These are phyloP conservation scores for Lycaena phlaeas DNA, from an alignment of 2,888 invertebrate genomes.

Conservation along the genomic window DNA sequence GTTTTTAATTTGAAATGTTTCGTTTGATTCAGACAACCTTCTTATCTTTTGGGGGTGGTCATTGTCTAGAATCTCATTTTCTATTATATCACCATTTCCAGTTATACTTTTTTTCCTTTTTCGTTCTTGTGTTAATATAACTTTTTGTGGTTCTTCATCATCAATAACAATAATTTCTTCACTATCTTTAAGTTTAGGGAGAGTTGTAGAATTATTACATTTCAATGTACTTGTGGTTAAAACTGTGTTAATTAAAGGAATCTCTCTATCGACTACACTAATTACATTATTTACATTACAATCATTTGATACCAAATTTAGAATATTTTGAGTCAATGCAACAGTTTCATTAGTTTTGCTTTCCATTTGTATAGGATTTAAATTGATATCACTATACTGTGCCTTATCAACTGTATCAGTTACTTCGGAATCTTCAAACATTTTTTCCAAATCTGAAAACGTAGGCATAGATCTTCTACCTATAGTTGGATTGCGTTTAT, in stretches of 20 bases:
- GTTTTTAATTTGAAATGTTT: no score
- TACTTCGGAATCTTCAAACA: conserved; percentile 9
- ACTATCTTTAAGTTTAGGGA: background rate
- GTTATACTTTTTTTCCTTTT: no score
- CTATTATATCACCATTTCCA: background rate
- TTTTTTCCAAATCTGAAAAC: conserved; percentile 6
- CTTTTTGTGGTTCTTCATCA: background rate
- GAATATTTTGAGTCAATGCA: no score
- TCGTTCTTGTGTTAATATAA: no score
- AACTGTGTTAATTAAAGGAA: no score
- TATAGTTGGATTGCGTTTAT: background rate
- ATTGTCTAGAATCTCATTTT: no score
- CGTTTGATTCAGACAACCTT: no score
- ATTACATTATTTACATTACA: no score
- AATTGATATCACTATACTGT: background rate
- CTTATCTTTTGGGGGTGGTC: no score
- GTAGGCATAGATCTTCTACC: conserved; percentile 4
- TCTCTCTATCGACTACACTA: no score
- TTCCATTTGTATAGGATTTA: background rate
- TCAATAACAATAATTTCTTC: background rate
- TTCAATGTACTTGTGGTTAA: background rate
- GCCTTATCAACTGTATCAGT: background rate
- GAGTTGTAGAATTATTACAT: background rate
- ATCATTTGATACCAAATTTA: no score
- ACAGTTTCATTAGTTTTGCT: background rate